Evolutionary conservation across 1,140 invertebrate species (phyloP).

Genomic region (Carposina sasakii): DNA sequence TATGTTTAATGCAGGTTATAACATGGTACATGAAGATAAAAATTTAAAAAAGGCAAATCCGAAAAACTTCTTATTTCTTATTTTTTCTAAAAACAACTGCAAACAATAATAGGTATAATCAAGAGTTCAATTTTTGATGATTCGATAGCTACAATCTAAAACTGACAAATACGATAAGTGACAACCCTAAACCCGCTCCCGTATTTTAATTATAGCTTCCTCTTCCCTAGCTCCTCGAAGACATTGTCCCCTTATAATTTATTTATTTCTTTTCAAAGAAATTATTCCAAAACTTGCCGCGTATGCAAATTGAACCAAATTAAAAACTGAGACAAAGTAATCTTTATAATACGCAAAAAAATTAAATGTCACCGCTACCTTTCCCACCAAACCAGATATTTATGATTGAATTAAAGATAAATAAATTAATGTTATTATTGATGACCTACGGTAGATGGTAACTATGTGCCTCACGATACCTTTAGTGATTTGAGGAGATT

Average conservation of each 20-base stretch:
- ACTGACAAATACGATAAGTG: no score
- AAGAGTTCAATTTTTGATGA: no score
- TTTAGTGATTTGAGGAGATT: no score
- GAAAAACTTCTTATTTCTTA: no score
- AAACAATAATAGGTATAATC: no score
- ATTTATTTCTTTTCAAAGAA: slow-evolving; percentile 63
- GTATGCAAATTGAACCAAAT: slow-evolving; percentile 56
- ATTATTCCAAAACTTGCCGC: slow-evolving; percentile 40
- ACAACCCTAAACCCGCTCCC: slow-evolving; percentile 39
- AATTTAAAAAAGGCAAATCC: no score
- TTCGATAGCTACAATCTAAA: no score
- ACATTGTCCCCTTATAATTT: slow-evolving; percentile 59
- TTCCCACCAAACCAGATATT: slow-evolving; percentile 49
- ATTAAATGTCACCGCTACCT: slow-evolving; percentile 37
- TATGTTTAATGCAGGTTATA: no score
- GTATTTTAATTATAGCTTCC: slow-evolving; percentile 61
- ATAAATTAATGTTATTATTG: neutral
- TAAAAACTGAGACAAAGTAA: slow-evolving; percentile 56
- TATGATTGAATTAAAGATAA: neutral
- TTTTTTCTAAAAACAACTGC: no score
- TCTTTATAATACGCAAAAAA: slow-evolving; percentile 41
- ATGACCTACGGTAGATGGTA: no score
- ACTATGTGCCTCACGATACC: no score
- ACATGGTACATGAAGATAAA: no score
- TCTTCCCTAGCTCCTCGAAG: slow-evolving; percentile 50